Evolutionary conservation across 2,888 invertebrate species (phyloP).

Genomic region (Drosophila barbarae): DNA sequence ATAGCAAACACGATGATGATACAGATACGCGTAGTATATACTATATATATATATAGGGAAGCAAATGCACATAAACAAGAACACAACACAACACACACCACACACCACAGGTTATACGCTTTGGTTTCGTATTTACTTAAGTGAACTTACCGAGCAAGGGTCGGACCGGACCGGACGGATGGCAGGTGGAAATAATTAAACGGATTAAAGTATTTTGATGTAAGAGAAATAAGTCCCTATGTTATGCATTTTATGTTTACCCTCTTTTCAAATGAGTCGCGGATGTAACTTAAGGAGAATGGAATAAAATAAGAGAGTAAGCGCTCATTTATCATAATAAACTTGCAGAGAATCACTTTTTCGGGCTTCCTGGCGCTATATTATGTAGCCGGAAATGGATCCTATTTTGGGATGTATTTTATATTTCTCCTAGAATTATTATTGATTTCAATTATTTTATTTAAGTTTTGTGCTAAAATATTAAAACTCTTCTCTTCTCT

Average conservation of each 20-base stretch:
- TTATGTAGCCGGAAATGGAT: not conserved
- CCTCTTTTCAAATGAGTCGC: constrained; percentile 45
- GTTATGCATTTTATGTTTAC: constrained; percentile 67
- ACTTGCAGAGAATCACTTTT: constrained; percentile 24
- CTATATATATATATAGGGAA: not conserved
- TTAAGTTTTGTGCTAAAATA: too few species aligned
- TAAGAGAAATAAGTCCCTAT: constrained; percentile 63
- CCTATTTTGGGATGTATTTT: too few species aligned
- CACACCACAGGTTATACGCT: constrained; percentile 35
- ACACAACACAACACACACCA: not conserved
- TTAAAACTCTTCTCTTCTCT: constrained; percentile 41
- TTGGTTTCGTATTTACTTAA: constrained; percentile 43
- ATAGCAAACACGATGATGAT: constrained; percentile 3
- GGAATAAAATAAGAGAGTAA: constrained; percentile 46
- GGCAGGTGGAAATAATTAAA: constrained; percentile 15
- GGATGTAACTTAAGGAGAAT: constrained; percentile 50
- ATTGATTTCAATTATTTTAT: too few species aligned
- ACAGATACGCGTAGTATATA: constrained; percentile 7
- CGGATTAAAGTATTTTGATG: constrained; percentile 57
- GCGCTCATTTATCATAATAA: constrained; percentile 48
- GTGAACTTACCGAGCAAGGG: constrained; percentile 17
- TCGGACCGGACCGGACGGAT: constrained; percentile 1
- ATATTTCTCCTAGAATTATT: too few species aligned
- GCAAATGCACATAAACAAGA: constrained; percentile 26
- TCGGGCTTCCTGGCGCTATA: not conserved